phyloP scores from a whole-genome alignment of 2,797 vertebrate species.

The Macrochelys suwanniensis region DNA sequence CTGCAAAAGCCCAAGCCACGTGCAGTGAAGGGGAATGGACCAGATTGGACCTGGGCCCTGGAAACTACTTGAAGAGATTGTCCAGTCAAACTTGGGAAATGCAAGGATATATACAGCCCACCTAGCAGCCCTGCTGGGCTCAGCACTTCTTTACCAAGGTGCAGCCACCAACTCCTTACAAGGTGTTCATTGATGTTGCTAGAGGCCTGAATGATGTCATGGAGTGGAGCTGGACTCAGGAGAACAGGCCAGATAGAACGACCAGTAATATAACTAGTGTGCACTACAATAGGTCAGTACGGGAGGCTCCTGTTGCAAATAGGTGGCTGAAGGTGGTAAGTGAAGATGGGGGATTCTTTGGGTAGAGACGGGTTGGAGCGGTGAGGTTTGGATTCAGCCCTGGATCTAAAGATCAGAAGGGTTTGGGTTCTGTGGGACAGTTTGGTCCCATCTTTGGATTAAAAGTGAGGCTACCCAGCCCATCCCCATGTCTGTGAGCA shows the following conservation, averaged over 20 bases:
- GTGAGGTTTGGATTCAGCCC: neutral
- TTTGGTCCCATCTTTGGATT: neutral
- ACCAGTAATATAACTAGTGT: neutral
- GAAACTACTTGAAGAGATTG: neutral
- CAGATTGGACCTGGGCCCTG: too few species aligned
- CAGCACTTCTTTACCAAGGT: neutral
- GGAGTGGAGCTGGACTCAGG: neutral
- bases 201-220: neutral
- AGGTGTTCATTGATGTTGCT: neutral
- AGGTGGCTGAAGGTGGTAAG: neutral
- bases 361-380: neutral
- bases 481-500: neutral
- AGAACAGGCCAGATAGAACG: neutral
- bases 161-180: neutral
- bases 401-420: neutral
- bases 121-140: neutral
- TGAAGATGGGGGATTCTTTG: neutral
- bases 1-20: neutral
- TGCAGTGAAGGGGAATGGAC: neutral
- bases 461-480: neutral
- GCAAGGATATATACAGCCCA: neutral
- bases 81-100: neutral
- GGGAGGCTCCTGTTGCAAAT: neutral
- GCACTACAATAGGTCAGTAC: neutral
- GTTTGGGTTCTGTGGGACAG: neutral